Evolutionary conservation across 2,888 invertebrate genomes (phyloP).

Genomic region (Eupeodes luniger): DNA sequence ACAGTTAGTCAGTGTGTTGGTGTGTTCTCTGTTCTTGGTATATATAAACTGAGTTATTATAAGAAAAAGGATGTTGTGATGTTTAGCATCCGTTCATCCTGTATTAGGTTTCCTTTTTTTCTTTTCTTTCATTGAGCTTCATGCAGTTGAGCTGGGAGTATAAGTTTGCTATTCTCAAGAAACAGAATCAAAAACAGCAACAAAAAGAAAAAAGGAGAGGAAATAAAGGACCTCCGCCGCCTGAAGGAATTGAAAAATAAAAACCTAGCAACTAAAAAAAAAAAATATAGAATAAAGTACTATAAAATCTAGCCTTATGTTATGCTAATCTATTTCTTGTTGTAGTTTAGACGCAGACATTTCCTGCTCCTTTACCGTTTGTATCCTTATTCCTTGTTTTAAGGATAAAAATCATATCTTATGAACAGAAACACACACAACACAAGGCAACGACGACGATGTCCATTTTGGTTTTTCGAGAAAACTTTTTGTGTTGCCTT

Average conservation of each 20-base stretch:
- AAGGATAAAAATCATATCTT: constrained; percentile 51
- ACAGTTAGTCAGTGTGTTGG: not conserved
- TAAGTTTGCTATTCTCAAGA: constrained; percentile 20
- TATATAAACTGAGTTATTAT: constrained; percentile 8
- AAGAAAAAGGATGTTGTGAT: constrained; percentile 52
- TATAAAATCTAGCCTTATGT: constrained; percentile 67
- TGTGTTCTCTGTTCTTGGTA: not conserved
- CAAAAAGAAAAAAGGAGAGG: not conserved
- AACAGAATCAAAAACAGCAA: too few species aligned
- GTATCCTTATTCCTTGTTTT: constrained; percentile 28
- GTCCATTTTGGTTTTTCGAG: constrained; percentile 46
- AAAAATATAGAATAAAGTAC: constrained; percentile 7
- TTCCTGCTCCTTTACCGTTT: constrained; percentile 41
- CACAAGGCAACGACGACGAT: constrained; percentile 36
- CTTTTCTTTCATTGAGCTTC: constrained; percentile 30
- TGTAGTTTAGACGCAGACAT: constrained; percentile 41
- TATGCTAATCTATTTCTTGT: constrained; percentile 73
- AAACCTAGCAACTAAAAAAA: constrained; percentile 13
- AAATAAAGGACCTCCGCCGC: constrained; percentile 44
- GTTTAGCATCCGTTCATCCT: constrained; percentile 65
- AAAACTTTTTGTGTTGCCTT: constrained; percentile 1
- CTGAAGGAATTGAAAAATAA: constrained; percentile 59
- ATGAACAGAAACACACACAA: not conserved
- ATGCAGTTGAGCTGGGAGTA: constrained; percentile 7
- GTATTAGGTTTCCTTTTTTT: constrained; percentile 46